A percentile compares a stretch with the other conserved stretches of the same genome.
phyloP scores from a whole-genome alignment of 2,888 invertebrate genomes.

The Lamellibrachia satsuma region DNA sequence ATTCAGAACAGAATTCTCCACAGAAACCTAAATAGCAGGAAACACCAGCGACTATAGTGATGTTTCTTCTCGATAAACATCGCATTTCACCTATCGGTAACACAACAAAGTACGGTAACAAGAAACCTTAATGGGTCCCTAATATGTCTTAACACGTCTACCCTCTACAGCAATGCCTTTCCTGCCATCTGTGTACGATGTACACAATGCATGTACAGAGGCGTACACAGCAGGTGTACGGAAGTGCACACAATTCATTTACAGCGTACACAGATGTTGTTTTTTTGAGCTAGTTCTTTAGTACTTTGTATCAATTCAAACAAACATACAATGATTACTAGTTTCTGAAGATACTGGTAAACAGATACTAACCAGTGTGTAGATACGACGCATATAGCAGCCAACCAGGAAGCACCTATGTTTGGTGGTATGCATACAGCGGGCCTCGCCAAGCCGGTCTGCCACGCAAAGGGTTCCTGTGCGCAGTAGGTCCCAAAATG shows the following conservation, averaged over 20 bases:
- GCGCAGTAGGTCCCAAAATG: neutral
- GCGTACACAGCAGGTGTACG: neutral
- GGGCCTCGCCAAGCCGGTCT: neutral
- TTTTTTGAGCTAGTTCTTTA: neutral
- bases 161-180: conserved; percentile 17
- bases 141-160: neutral
- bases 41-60: neutral
- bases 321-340: neutral
- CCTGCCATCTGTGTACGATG: neutral
- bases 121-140: neutral
- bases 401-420: neutral
- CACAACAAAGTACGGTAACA: conserved; percentile 10
- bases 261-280: neutral
- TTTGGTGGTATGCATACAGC: neutral
- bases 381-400: neutral
- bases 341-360: neutral
- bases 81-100: neutral
- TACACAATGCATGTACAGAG: neutral
- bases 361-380: neutral
- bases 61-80: neutral
- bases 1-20: conserved; percentile 3
- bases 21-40: conserved; percentile 13
- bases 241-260: neutral
- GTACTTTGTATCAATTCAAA: conserved; percentile 6
- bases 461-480: neutral